Percentiles rank a stretch among this genome's conserved stretches.
Conservation (phyloP, 1,140 invertebrate genomes). For the Pseudomyrmex flavicornis region DNA sequence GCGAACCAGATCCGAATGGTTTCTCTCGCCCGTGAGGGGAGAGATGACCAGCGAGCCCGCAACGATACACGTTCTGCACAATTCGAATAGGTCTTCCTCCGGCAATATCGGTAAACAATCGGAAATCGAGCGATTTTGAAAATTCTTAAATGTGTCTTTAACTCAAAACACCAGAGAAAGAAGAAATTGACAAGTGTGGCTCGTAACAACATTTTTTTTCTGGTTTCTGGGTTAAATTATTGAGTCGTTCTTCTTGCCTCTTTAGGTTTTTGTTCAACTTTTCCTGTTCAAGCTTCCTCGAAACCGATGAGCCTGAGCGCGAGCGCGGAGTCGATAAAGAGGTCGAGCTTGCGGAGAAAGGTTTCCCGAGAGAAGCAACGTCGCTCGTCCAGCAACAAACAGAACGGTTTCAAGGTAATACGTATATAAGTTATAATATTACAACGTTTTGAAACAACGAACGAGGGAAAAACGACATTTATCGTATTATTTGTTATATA, state of each 20-base stretch:
- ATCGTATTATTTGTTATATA: too few relatives aligned
- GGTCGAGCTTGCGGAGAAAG: conserved; percentile 87
- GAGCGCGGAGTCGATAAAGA: conserved; percentile 89
- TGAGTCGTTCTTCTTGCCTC: neutral
- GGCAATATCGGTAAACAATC: conserved; percentile 83
- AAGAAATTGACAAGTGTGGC: neutral
- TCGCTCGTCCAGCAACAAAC: conserved; percentile 89
- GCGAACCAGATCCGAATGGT: conserved; percentile 97
- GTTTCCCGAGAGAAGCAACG: conserved; percentile 89
- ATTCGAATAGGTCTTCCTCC: conserved; percentile 84
- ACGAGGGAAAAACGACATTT: too few relatives aligned
- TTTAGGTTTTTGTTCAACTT: neutral
- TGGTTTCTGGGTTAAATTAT: neutral
- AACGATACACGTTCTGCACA: conserved; percentile 83
- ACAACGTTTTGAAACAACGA: too few relatives aligned
- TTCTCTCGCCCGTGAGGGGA: conserved; percentile 90
- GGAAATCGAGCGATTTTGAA: neutral
- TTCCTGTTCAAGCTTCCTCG: conserved; percentile 14
- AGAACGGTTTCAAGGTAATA: conserved; percentile 86
- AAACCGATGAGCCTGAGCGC: conserved; percentile 86
- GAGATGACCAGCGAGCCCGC: conserved; percentile 83
- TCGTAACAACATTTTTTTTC: neutral
- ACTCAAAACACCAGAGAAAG: neutral
- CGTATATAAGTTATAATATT: too few relatives aligned
- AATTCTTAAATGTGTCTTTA: neutral